Evolutionary conservation across 2,888 invertebrate genomes (phyloP).

Genomic region (Boloria euphrosyne): DNA sequence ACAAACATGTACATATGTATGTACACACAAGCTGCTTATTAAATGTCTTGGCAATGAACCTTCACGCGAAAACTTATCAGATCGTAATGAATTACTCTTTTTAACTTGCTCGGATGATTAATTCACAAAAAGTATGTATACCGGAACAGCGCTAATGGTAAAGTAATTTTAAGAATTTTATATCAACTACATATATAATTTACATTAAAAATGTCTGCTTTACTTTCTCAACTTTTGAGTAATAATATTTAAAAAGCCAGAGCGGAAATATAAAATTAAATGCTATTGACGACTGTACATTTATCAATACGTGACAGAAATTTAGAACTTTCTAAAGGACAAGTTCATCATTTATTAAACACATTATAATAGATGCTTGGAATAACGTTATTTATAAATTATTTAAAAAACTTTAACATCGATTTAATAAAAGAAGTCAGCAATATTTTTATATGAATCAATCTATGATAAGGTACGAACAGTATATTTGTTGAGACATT

Average conservation of each 20-base stretch:
- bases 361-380: constrained; percentile 21
- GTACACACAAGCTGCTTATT: no score
- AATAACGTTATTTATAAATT: not conserved
- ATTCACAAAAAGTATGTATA: no score
- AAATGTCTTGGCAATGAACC: no score
- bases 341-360: constrained; percentile 15
- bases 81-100: no score
- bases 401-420: not conserved
- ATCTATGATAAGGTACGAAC: no score
- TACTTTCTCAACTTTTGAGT: not conserved
- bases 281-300: constrained; percentile 6
- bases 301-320: constrained; percentile 13
- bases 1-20: not conserved
- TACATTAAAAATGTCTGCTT: not conserved
- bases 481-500: no score
- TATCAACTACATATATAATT: no score
- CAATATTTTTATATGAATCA: no score
- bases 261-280: constrained; percentile 15
- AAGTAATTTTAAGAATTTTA: no score
- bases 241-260: constrained; percentile 8
- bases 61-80: no score
- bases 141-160: no score
- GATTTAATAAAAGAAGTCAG: not conserved
- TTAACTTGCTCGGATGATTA: no score
- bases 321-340: constrained; percentile 29